Percentiles rank a stretch among this genome's conserved stretches.
Conservation (phyloP, 2,888 invertebrate species). For the Stratiomys singularior region DNA sequence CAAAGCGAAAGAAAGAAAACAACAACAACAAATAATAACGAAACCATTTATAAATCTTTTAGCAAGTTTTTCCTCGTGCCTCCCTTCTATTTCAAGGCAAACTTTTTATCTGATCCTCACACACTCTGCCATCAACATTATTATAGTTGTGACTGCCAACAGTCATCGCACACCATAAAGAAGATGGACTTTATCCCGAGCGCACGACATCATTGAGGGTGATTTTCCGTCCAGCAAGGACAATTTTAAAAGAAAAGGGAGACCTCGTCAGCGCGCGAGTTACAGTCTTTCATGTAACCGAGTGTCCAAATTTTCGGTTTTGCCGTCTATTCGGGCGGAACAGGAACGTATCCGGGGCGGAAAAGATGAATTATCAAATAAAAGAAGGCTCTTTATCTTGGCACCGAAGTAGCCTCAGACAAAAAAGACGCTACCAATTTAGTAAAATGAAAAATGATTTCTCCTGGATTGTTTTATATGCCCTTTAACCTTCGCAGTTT, state of each 20-base stretch:
- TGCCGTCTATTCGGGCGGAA: neutral
- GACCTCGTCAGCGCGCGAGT: neutral
- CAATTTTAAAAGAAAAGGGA: neutral
- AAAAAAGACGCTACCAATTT: slow-evolving; percentile 50
- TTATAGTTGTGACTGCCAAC: neutral
- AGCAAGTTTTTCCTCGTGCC: neutral
- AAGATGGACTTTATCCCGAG: neutral
- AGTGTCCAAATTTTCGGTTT: slow-evolving; percentile 9
- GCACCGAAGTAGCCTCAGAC: slow-evolving; percentile 31
- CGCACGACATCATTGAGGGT: neutral
- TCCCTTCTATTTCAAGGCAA: neutral
- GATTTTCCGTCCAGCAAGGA: neutral
- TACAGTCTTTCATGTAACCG: neutral
- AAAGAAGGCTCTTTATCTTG: slow-evolving; percentile 48
- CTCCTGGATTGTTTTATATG: slow-evolving; percentile 16
- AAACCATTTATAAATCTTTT: slow-evolving; percentile 11
- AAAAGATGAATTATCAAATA: slow-evolving; percentile 51
- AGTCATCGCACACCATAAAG: neutral
- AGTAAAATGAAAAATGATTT: slow-evolving; percentile 50
- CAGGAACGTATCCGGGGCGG: slow-evolving; percentile 18
- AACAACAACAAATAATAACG: neutral
- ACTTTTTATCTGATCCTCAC: slow-evolving; percentile 8
- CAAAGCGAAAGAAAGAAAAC: too few species aligned
- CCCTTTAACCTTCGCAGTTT: slow-evolving; percentile 22
- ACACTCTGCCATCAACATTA: neutral